Conservation (phyloP, 2,888 invertebrate genomes). For the Sarcophaga variegata region DNA sequence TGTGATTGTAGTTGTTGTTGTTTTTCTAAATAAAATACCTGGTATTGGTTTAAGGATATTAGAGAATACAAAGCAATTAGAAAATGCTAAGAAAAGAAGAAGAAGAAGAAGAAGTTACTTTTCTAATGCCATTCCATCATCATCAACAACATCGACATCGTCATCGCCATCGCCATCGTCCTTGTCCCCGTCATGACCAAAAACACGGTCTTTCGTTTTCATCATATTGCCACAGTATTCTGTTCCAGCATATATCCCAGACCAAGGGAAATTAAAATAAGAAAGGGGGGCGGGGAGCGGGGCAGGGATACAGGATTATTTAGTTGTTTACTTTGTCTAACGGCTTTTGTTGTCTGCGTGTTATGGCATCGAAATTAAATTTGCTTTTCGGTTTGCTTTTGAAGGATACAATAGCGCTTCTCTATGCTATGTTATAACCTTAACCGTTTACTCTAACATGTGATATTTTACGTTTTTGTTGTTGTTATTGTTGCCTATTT, state of each 20-base stretch:
- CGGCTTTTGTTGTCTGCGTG: constrained; percentile 12
- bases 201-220: neutral
- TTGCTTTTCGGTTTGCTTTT: neutral
- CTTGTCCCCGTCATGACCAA: neutral
- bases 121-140: constrained; percentile 49
- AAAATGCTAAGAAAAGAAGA: constrained; percentile 20
- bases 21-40: constrained; percentile 9
- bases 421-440: neutral
- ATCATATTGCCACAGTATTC: neutral
- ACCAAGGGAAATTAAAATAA: neutral
- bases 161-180: neutral
- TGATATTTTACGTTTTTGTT: no score
- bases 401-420: neutral
- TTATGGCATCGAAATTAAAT: constrained; percentile 21
- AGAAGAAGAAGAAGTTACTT: constrained; percentile 30
- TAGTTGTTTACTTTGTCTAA: constrained; percentile 1
- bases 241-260: neutral
- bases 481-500: no score
- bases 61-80: constrained; percentile 66
- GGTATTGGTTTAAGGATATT: constrained; percentile 68
- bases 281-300: no score
- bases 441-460: neutral
- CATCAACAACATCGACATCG: neutral
- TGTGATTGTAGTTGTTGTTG: constrained; percentile 34
- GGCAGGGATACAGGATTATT: neutral